A percentile compares a stretch with the other conserved stretches of the same genome.
These are phyloP conservation scores for Hylomyscus alleni DNA, from an alignment of 2,797 vertebrate species.

Conservation along the genomic window DNA sequence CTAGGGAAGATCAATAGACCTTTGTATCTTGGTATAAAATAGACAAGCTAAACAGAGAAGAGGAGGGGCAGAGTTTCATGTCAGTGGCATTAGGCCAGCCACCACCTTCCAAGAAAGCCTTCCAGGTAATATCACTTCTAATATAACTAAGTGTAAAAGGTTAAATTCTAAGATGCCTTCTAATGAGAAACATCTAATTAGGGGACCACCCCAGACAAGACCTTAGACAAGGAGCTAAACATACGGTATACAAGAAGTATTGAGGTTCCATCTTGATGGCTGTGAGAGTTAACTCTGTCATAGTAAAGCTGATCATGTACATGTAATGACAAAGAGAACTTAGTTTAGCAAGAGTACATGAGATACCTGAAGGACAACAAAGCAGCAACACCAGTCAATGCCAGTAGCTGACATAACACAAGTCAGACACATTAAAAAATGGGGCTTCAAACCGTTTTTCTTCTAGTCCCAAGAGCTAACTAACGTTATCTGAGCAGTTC, in stretches of 20 bases:
- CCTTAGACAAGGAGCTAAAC: not conserved
- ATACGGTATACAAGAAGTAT: not conserved
- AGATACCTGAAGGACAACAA: not conserved
- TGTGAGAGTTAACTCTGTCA: not conserved
- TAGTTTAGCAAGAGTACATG: not conserved
- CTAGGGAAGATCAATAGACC: not conserved
- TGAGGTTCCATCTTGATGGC: not conserved
- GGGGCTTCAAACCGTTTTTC: not conserved
- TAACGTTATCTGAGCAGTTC: not conserved
- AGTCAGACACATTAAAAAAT: not conserved
- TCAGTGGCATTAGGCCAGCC: not conserved
- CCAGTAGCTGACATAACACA: not conserved
- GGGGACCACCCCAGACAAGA: not conserved
- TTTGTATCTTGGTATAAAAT: not conserved
- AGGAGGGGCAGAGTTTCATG: no score
- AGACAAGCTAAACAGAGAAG: not conserved
- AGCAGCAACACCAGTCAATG: not conserved
- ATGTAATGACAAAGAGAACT: not conserved
- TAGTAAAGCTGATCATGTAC: not conserved
- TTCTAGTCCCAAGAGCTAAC: not conserved
- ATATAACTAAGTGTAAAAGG: not conserved
- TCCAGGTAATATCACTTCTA: not conserved
- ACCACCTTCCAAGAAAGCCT: not conserved
- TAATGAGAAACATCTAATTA: not conserved
- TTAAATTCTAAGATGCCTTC: not conserved